Conservation (phyloP, 30 jellyfish, hydroid and myxozoan species). For the Aurelia sp. region DNA sequence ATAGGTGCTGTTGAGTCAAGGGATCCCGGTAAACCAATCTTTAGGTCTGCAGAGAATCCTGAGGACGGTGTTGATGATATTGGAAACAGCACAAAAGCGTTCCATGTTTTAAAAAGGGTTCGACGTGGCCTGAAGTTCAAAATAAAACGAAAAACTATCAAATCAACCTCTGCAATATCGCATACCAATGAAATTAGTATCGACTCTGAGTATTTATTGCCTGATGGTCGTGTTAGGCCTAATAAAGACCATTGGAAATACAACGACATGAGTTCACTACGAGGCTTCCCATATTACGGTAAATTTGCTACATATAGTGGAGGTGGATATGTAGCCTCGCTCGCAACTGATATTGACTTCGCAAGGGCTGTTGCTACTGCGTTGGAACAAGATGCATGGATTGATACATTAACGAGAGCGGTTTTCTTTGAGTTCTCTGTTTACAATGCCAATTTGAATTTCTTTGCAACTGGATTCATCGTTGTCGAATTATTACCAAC, state of each 20-base stretch:
- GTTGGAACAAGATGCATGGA: slow-evolving; percentile 68
- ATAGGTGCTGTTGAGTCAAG: not conserved
- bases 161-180: slow-evolving; percentile 13
- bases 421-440: slow-evolving; percentile 84
- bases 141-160: slow-evolving; percentile 46
- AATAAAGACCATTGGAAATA: slow-evolving; percentile 44
- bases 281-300: slow-evolving; percentile 83
- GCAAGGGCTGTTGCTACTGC: slow-evolving; percentile 60
- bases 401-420: slow-evolving; percentile 75
- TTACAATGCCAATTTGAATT: slow-evolving; percentile 79
- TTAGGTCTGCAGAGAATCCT: too few species aligned
- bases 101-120: not conserved
- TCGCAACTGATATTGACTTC: slow-evolving; percentile 49
- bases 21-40: not conserved
- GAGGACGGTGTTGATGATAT: not conserved
- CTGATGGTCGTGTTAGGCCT: slow-evolving; percentile 40
- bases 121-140: slow-evolving; percentile 51
- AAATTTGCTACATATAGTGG: slow-evolving; percentile 68
- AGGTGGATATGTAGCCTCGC: slow-evolving; percentile 86
- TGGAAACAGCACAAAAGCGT: not conserved
- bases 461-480: slow-evolving; percentile 73
- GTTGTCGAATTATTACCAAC: slow-evolving; percentile 65
- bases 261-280: slow-evolving; percentile 41
- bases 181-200: slow-evolving; percentile 30
- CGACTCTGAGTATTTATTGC: slow-evolving; percentile 37